Base-by-base conservation (phyloP, 53 echinoderm and acorn worm genomes). In the Echinometra lucunter region DNA sequence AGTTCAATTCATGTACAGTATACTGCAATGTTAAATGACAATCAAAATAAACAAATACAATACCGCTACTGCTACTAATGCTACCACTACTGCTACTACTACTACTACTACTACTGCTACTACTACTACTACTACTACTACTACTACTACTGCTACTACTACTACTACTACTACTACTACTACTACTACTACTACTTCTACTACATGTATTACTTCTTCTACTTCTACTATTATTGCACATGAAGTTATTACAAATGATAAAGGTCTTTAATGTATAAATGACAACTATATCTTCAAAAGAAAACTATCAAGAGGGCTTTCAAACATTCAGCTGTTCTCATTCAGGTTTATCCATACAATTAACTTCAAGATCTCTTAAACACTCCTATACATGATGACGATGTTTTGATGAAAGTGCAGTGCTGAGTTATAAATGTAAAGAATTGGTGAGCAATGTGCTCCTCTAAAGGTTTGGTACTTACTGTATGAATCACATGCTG, bases 401-500 rank as follows among this genome's bases (percentile, higher is more conserved):
- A 53, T 53, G 53, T 13, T 2, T 53, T 53, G 49, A 85, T 85
- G 85, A 6, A 85, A 28, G 28, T 85, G 81, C 45, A 23, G 23
- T 85, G n/a, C 8, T 85, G 45, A 49, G 28, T 6, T n/a, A 49
- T 47, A 30, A 47, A 47, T n/a, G 25, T 6, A 81, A 15, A 23
- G 85, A 47, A 49, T 45, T 8, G 12, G n/a, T 28, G 45, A 44
- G 25, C 16, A 40, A 35, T 40, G 78, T 40, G 35, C 19, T 30
- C 1, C 27, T 85, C 85, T 85, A 11, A 10, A 28, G 45, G 15
- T n/a, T 27, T 49, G 10, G 85, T 45, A 91, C 91, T 91, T 91
- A 91, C 91, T 21, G 91, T 91, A 67, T 91, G 91, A 28, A 91
- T 66, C 27, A 91, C 91, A 91, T 91, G 91, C 91, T 67, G 91